phyloP scores from a whole-genome alignment of 2,888 invertebrate genomes.

The Pristionchus maxplancki region DNA sequence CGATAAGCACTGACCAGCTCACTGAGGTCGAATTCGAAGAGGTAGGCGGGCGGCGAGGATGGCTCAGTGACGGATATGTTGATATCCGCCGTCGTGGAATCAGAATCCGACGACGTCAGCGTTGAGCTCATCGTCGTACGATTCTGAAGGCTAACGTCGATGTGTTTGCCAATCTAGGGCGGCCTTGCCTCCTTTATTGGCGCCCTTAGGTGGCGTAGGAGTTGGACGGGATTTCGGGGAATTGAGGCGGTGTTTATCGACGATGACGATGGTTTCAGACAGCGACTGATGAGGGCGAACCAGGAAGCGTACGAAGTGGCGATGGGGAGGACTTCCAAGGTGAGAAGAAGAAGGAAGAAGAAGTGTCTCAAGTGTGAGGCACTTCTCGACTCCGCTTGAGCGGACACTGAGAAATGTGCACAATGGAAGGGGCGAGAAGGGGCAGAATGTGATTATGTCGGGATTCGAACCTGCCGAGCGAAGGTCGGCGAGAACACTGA shows the following conservation, averaged over 20 bases:
- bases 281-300: conserved; percentile 88
- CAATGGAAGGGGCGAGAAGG: neutral
- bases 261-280: conserved; percentile 58
- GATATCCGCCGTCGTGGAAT: neutral
- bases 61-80: conserved; percentile 33
- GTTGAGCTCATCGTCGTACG: neutral
- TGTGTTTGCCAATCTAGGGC: neutral
- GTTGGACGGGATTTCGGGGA: neutral
- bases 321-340: conserved; percentile 71
- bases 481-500: neutral
- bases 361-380: conserved; percentile 22
- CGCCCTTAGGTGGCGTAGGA: conserved; percentile 32
- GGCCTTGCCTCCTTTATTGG: conserved; percentile 10
- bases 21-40: neutral
- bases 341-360: neutral
- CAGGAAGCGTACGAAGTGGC: conserved; percentile 73
- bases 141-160: neutral
- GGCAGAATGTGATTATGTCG: neutral
- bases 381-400: conserved; percentile 54
- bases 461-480: neutral
- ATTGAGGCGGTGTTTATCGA: neutral
- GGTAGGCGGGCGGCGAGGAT: neutral
- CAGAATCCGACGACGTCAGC: neutral
- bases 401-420: conserved; percentile 16
- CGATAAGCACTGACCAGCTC: neutral